Evolutionary conservation across 2,797 vertebrate genomes (phyloP).

Genomic region (Phataginus tetradactyla): DNA sequence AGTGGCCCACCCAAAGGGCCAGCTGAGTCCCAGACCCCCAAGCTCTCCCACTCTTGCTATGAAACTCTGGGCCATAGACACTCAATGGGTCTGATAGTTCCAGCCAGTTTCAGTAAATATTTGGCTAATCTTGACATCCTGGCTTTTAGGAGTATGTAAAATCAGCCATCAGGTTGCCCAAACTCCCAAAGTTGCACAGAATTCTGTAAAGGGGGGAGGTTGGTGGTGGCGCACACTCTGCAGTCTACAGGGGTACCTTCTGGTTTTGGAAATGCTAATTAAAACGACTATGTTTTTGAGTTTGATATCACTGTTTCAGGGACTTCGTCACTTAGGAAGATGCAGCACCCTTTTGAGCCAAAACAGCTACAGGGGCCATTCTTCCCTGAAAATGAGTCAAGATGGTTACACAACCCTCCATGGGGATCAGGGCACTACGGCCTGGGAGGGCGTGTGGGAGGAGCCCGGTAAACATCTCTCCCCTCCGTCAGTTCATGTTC

Average conservation of each 20-base stretch:
- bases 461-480: conserved; percentile 71
- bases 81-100: not conserved
- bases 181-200: not conserved
- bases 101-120: not conserved
- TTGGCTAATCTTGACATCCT: not conserved
- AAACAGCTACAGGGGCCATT: conserved; percentile 47
- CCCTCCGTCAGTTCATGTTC: conserved; percentile 74
- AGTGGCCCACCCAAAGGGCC: not conserved
- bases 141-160: conserved; percentile 15
- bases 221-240: not conserved
- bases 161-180: not conserved
- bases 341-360: not conserved
- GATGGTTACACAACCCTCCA: conserved; percentile 77
- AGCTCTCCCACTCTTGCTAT: not conserved
- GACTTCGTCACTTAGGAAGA: not conserved
- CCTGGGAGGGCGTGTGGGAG: conserved; percentile 58
- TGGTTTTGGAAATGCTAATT: not conserved
- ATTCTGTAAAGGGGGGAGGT: not conserved
- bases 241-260: not conserved
- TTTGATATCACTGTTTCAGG: not conserved
- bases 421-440: conserved; percentile 57
- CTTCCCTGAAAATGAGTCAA: conserved; percentile 74
- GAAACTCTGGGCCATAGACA: not conserved
- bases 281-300: not conserved
- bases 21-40: too few species aligned